Percentiles rank a stretch among this genome's conserved stretches.
Evolutionary conservation across 2,888 invertebrate genomes (phyloP).

Genomic region (Tetrapedia diversipes): DNA sequence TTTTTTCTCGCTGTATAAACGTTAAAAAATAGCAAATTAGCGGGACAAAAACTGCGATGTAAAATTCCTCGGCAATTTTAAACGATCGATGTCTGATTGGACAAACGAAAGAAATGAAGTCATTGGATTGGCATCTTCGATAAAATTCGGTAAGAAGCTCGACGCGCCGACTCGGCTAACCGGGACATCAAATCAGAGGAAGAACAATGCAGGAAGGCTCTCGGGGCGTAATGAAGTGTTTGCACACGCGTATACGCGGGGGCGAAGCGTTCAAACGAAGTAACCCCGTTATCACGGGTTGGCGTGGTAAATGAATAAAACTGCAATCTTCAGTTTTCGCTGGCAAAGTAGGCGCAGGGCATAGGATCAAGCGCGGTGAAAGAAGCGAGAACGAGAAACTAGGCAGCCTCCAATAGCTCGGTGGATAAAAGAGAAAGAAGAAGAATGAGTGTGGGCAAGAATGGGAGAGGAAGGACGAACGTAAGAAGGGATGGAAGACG

Average conservation of each 20-base stretch:
- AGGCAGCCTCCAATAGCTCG: neutral
- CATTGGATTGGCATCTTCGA: neutral
- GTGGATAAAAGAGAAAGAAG: neutral
- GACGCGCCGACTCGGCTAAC: neutral
- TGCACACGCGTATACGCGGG: neutral
- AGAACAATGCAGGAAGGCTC: neutral
- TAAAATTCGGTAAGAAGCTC: neutral
- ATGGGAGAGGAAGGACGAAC: slow-evolving; percentile 31
- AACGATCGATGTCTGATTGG: neutral
- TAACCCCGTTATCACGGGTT: slow-evolving; percentile 3
- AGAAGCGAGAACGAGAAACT: neutral
- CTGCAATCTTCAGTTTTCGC: slow-evolving; percentile 54
- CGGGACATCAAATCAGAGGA: neutral
- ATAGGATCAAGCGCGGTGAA: slow-evolving; percentile 13
- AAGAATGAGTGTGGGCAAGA: slow-evolving; percentile 22
- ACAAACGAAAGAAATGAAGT: neutral
- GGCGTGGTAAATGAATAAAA: slow-evolving; percentile 65
- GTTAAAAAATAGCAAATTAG: too few species aligned
- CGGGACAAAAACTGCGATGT: too few species aligned
- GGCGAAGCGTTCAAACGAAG: neutral
- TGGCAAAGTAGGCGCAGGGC: slow-evolving; percentile 14
- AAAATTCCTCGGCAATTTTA: neutral
- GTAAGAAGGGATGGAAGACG: slow-evolving; percentile 18
- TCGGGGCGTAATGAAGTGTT: slow-evolving; percentile 12
- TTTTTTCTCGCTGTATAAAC: too few species aligned